These are phyloP conservation scores for Rousettus leschenaultii DNA, from an alignment of 2,113 vertebrate species.

Conservation along the genomic window DNA sequence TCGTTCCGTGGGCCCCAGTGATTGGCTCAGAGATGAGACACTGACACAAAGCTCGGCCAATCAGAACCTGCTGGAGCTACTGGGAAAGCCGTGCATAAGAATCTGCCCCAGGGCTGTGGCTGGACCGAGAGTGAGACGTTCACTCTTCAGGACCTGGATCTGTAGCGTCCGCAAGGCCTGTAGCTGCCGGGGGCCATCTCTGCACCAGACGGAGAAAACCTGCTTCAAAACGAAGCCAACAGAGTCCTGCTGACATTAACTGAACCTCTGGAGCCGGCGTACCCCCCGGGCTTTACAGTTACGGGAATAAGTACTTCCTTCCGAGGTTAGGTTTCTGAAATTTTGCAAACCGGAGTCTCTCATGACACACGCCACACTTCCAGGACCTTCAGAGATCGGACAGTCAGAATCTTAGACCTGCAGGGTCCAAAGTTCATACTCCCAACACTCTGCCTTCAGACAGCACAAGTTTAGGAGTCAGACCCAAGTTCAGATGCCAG, in stretches of 20 bases:
- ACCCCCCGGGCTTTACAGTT: background rate
- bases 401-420: background rate
- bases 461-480: background rate
- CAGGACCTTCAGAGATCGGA: background rate
- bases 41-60: background rate
- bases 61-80: background rate
- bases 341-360: background rate
- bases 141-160: background rate
- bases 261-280: background rate
- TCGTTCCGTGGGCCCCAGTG: background rate
- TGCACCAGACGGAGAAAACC: background rate
- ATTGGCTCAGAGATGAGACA: background rate
- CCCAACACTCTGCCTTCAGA: background rate
- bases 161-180: background rate
- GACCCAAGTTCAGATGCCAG: background rate
- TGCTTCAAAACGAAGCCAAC: background rate
- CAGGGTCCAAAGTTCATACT: background rate
- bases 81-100: background rate
- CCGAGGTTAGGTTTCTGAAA: background rate
- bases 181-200: background rate
- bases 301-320: background rate
- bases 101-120: background rate
- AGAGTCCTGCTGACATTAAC: accelerated
- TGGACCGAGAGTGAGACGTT: background rate
- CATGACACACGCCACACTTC: accelerated